These are phyloP conservation scores for Phasia obesa DNA, from an alignment of 2,888 invertebrate genomes.

Conservation along the genomic window DNA sequence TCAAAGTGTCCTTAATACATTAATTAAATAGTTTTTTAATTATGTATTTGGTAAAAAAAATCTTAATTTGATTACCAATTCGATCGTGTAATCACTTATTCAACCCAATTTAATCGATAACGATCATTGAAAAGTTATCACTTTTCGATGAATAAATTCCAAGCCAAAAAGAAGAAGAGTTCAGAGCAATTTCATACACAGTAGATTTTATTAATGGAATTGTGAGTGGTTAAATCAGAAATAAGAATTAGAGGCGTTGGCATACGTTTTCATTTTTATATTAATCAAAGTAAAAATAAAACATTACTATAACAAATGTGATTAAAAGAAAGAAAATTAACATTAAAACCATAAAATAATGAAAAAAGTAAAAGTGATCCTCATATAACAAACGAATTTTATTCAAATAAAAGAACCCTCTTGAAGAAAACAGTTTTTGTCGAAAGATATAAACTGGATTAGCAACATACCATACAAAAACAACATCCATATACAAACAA, in stretches of 20 bases:
- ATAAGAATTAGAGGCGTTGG: slow-evolving; percentile 68
- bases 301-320: background rate
- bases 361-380: slow-evolving; percentile 60
- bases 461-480: slow-evolving; percentile 65
- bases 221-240: slow-evolving; percentile 62
- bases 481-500: slow-evolving; percentile 39
- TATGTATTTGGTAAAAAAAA: too few species aligned
- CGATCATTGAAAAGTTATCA: slow-evolving; percentile 17
- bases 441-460: slow-evolving; percentile 65
- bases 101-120: slow-evolving; percentile 22
- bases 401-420: slow-evolving; percentile 19
- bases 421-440: slow-evolving; percentile 23
- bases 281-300: slow-evolving; percentile 3
- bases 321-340: background rate
- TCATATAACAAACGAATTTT: slow-evolving; percentile 18
- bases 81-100: background rate
- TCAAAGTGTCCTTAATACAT: too few species aligned
- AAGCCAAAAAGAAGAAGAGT: slow-evolving; percentile 47
- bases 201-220: slow-evolving; percentile 62
- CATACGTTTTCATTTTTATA: slow-evolving; percentile 37
- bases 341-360: slow-evolving; percentile 1
- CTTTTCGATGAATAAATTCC: slow-evolving; percentile 42
- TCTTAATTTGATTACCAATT: too few species aligned
- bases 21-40: too few species aligned
- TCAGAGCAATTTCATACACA: slow-evolving; percentile 40